Evolutionary conservation across 1,140 invertebrate species (phyloP).

Genomic region (Drosophila bocqueti): DNA sequence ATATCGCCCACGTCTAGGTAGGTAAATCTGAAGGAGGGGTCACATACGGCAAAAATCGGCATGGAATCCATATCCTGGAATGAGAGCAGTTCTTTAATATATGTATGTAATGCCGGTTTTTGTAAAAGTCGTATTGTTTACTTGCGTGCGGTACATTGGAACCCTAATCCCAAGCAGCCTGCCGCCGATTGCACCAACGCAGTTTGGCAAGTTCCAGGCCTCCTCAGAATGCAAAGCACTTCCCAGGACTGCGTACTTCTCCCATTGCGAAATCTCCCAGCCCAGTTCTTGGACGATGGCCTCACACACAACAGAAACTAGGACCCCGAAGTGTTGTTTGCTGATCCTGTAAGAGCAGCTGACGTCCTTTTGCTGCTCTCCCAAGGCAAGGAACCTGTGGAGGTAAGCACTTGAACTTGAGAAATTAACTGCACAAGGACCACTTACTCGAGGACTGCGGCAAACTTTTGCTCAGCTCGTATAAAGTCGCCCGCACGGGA

Average conservation of each 20-base stretch:
- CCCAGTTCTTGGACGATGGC: background rate
- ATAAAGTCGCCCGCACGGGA: background rate
- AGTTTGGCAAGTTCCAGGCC: background rate
- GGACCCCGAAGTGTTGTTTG: background rate
- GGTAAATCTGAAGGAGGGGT: slow-evolving; percentile 2
- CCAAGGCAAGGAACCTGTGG: background rate
- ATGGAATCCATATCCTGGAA: background rate
- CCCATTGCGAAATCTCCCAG: slow-evolving; percentile 12
- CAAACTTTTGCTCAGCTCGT: slow-evolving; percentile 2
- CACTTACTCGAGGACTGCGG: slow-evolving; percentile 8
- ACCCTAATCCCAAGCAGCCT: background rate
- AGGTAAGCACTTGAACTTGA: background rate
- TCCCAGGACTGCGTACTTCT: background rate
- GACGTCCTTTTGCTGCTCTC: background rate
- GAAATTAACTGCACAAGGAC: background rate
- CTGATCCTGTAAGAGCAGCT: slow-evolving; percentile 3
- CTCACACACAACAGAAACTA: background rate
- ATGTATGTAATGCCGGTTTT: background rate
- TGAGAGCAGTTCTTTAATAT: background rate
- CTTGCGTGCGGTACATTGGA: background rate
- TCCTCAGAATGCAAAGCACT: background rate
- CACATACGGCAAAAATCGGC: background rate
- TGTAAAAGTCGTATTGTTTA: background rate
- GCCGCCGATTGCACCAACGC: slow-evolving; percentile 7
- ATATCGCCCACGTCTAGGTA: background rate